Evolutionary conservation across 1,140 invertebrate genomes (phyloP).

Genomic region (Drosophila mojavensis): DNA sequence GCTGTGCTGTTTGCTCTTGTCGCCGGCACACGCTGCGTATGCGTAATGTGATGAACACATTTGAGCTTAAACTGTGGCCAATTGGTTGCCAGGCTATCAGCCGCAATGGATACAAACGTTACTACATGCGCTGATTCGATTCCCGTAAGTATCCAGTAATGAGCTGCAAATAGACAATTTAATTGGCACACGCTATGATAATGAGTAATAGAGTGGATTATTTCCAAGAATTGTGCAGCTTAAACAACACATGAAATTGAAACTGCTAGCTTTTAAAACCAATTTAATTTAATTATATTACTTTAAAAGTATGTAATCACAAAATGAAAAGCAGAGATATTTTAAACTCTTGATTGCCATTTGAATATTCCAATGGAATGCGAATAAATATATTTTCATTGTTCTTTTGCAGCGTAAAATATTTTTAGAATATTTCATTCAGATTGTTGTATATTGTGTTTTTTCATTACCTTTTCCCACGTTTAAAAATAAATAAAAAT

Average conservation of each 20-base stretch:
- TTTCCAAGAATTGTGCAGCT: background rate
- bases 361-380: too few species aligned
- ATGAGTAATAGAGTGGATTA: background rate
- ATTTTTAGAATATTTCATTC: too few species aligned
- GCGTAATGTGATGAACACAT: slow-evolving; percentile 42
- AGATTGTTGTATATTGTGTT: too few species aligned
- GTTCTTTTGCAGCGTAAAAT: too few species aligned
- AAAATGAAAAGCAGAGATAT: too few species aligned
- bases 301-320: too few species aligned
- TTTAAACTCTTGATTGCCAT: too few species aligned
- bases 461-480: too few species aligned
- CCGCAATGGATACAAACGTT: slow-evolving; percentile 14
- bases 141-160: background rate
- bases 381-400: too few species aligned
- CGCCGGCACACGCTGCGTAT: slow-evolving; percentile 38
- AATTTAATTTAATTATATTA: too few species aligned
- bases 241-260: background rate
- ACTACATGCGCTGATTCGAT: background rate
- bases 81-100: slow-evolving; percentile 20
- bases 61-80: slow-evolving; percentile 41
- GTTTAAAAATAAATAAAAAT: too few species aligned
- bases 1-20: slow-evolving; percentile 12
- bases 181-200: background rate
- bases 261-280: too few species aligned
- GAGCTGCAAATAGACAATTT: background rate